Conservation (phyloP, 1,140 invertebrate species). For the Drosophila kanapiae region DNA sequence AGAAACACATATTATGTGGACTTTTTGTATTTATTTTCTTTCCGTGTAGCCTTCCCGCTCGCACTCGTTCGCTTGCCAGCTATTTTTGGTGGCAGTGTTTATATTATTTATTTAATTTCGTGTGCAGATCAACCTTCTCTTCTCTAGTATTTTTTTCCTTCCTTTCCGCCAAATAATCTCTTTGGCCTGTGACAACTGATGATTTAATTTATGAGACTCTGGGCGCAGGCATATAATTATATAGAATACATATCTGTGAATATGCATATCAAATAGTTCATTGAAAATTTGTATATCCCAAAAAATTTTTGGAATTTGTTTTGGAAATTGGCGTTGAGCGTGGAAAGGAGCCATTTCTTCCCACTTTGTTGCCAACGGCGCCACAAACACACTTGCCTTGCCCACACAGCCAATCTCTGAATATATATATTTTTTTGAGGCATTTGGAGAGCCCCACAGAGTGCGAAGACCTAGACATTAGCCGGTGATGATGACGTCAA, state of each 20-base stretch:
- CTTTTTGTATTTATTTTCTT: constrained; percentile 34
- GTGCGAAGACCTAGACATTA: constrained; percentile 40
- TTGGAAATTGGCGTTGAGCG: constrained; percentile 28
- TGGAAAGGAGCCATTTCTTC: constrained; percentile 14
- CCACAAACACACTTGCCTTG: constrained; percentile 36
- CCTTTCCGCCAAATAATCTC: constrained; percentile 44
- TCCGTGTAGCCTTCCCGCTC: constrained; percentile 27
- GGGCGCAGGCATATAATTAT: constrained; percentile 2
- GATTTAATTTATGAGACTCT: constrained; percentile 72
- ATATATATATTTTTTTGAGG: neutral
- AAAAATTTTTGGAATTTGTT: constrained; percentile 28
- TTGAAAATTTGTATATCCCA: constrained; percentile 26
- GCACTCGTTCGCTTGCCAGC: constrained; percentile 25
- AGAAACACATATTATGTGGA: constrained; percentile 3
- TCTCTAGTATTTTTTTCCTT: neutral
- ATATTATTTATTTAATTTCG: constrained; percentile 74
- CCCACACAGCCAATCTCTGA: constrained; percentile 13
- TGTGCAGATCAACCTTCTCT: constrained; percentile 26
- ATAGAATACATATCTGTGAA: neutral
- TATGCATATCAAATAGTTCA: constrained; percentile 44
- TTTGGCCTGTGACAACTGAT: constrained; percentile 69
- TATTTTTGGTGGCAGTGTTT: constrained; percentile 62
- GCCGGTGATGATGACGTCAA: constrained; percentile 40
- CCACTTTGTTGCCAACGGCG: constrained; percentile 43
- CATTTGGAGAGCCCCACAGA: constrained; percentile 30